Evolutionary conservation across 2,888 invertebrate genomes (phyloP).

Genomic region (Neoaliturus tenellus): DNA sequence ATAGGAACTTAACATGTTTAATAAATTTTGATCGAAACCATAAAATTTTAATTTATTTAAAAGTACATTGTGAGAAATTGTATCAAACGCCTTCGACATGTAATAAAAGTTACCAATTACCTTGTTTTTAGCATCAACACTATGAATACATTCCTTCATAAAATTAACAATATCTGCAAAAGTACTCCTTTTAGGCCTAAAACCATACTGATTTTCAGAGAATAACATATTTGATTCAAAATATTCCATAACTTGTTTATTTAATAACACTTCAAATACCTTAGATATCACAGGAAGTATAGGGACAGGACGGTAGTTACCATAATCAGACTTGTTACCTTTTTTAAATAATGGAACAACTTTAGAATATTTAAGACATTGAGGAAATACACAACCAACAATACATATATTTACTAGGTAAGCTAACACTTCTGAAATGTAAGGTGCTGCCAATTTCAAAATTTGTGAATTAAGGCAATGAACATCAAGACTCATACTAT

Average conservation of each 20-base stretch:
- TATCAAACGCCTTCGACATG: too few relatives aligned
- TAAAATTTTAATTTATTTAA: conserved; percentile 44
- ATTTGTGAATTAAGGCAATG: background rate
- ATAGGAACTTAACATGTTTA: too few relatives aligned
- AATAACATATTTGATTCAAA: background rate
- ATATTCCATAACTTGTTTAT: background rate
- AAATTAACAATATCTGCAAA: background rate
- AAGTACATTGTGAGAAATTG: background rate
- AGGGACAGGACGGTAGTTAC: too few relatives aligned
- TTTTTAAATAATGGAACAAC: background rate
- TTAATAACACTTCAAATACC: background rate
- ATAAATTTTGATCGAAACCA: background rate
- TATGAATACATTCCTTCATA: background rate
- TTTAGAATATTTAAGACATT: background rate
- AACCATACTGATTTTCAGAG: too few relatives aligned
- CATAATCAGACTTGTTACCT: too few relatives aligned
- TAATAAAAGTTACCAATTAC: too few relatives aligned
- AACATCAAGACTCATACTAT: background rate
- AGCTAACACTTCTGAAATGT: background rate
- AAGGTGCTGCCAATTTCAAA: background rate
- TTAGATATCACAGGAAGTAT: too few relatives aligned
- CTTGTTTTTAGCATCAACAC: too few relatives aligned
- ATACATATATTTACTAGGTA: background rate
- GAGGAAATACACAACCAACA: too few relatives aligned
- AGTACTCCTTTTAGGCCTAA: too few relatives aligned